Evolutionary conservation across 2,797 vertebrate genomes (phyloP), one percentile per base, ranked within the genome.

Genomic region (Numenius phaeopus): DNA sequence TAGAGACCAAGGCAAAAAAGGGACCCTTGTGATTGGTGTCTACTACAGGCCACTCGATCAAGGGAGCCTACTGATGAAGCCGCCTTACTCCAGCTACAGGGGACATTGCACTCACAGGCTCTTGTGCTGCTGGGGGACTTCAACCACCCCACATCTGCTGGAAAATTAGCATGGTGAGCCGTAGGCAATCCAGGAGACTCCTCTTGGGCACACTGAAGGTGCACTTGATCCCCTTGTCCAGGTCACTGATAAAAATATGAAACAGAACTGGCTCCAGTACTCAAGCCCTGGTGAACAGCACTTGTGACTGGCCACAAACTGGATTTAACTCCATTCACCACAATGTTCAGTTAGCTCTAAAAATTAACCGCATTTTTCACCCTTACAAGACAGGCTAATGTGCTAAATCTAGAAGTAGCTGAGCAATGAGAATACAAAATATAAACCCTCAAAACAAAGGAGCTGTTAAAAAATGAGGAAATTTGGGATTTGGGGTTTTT

Each of bases 391-490:
- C 50, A 87, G 42, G 20, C 18, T 90, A 70, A 73, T 24, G 23
- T 37, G 26, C 32, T 86, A 69, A 61, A 72, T 30, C 50, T 81
- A 71, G 70, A 89, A 91, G 47, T 66, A 81, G 20, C 47, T 34
- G 20, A 91, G 26, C 34, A 70, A 65, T 61, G 40, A 94, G n/a
- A 71, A 90, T 5, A 34, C 6, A 52, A 83, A 30, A 30, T 5
- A 79, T 5, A 71, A 71, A 27, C 7, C 5, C 24, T 46, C 58
- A 58, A 84, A 75, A 73, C 14, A 89, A 67, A 67, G 24, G 1
- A 65, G 21, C 1, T 73, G 15, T 15, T 1, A 4, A 29, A 46
- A 49, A 70, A 34, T 0, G 0, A 84, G 7, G 21, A 55, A 32
- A 50, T 37, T 5, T 69, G 22, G 32, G 5, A 6, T 30, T 75